phyloP scores from a whole-genome alignment of 2,888 invertebrate species.

The Pollenia griseotomentosa region DNA sequence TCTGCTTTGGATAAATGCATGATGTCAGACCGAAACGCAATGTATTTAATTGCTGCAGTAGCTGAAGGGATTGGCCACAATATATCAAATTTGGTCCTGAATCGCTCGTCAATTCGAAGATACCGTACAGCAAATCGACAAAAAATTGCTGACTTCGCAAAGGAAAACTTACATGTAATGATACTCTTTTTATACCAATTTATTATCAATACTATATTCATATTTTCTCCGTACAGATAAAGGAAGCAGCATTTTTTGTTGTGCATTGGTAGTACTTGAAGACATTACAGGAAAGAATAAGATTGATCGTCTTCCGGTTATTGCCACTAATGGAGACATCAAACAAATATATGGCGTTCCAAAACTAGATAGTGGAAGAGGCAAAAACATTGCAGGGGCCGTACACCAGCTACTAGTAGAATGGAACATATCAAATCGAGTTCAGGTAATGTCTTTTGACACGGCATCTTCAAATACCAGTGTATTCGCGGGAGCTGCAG shows the following conservation, averaged over 20 bases:
- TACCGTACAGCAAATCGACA: slow-evolving; percentile 15
- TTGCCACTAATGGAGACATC: not conserved
- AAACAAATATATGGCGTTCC: slow-evolving; percentile 31
- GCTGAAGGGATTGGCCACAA: slow-evolving; percentile 39
- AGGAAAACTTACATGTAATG: slow-evolving; percentile 30
- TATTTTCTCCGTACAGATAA: slow-evolving; percentile 12
- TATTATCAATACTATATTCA: slow-evolving; percentile 21
- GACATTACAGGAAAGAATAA: slow-evolving; percentile 3
- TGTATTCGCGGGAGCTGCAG: slow-evolving; percentile 29
- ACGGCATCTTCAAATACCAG: not conserved
- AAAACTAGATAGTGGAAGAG: slow-evolving; percentile 29
- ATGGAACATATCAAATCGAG: slow-evolving; percentile 22
- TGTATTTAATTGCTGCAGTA: slow-evolving; percentile 35
- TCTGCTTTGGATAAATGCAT: no score
- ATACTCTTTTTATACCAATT: slow-evolving; percentile 16
- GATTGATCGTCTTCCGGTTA: slow-evolving; percentile 12
- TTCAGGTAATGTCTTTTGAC: slow-evolving; percentile 16
- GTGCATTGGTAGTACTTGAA: slow-evolving; percentile 25
- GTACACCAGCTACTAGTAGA: slow-evolving; percentile 22
- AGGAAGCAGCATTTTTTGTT: slow-evolving; percentile 28
- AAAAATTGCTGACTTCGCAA: slow-evolving; percentile 29
- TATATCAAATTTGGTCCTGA: slow-evolving; percentile 30
- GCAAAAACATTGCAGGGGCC: slow-evolving; percentile 19
- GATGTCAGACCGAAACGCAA: slow-evolving; percentile 27
- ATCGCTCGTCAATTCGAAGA: slow-evolving; percentile 26